A percentile compares a stretch with the other conserved stretches of the same genome.
Evolutionary conservation across 1,140 invertebrate species (phyloP).

Genomic region (Philopotamus ludificatus): DNA sequence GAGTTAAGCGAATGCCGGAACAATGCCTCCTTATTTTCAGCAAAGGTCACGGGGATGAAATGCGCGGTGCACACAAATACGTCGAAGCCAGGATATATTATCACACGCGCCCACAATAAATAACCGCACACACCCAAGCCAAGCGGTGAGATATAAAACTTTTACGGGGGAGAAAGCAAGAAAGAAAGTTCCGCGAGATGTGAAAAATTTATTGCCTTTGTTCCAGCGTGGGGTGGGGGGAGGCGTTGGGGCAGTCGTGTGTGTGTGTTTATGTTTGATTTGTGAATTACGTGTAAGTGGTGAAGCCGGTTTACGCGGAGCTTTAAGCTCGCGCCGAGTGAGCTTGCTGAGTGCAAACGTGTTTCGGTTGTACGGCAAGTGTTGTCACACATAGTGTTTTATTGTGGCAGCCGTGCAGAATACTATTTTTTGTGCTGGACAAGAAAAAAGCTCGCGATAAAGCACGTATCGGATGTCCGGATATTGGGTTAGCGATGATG

Average conservation of each 20-base stretch:
- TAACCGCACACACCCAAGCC: constrained; percentile 35
- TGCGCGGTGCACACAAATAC: constrained; percentile 10
- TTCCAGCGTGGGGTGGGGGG: constrained; percentile 25
- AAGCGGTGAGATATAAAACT: constrained; percentile 38
- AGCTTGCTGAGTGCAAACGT: constrained; percentile 32
- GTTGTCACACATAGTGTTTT: constrained; percentile 26
- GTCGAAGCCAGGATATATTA: constrained; percentile 34
- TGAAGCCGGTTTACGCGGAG: constrained; percentile 30
- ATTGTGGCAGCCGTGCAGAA: constrained; percentile 25
- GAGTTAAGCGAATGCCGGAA: too few species aligned
- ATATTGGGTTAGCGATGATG: background rate
- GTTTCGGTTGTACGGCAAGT: constrained; percentile 22
- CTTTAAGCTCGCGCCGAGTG: constrained; percentile 15
- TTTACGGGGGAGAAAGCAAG: constrained; percentile 30
- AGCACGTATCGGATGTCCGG: background rate
- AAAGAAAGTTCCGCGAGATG: constrained; percentile 41
- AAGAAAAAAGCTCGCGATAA: background rate
- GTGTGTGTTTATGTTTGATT: constrained; percentile 39
- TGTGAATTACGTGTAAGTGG: constrained; percentile 42
- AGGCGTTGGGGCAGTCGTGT: background rate
- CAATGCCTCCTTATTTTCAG: too few species aligned
- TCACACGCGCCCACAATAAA: constrained; percentile 40
- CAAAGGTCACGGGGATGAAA: constrained; percentile 6
- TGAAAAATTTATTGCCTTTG: constrained; percentile 43
- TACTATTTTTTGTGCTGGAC: constrained; percentile 23